phyloP scores from a whole-genome alignment of 2,888 invertebrate genomes.

The Octodonta nipae region DNA sequence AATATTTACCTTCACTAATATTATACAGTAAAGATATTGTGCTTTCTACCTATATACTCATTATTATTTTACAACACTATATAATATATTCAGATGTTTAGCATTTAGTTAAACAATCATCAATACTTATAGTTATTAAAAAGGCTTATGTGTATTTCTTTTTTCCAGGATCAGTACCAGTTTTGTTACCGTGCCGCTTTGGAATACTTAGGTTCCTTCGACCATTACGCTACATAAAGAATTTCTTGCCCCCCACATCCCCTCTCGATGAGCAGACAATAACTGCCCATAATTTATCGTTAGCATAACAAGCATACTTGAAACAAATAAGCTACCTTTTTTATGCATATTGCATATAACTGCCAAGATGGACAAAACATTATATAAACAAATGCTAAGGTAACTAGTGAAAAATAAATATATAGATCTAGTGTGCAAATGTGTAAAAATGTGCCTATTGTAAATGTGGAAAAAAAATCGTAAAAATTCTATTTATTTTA shows the following conservation, averaged over 20 bases:
- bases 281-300: constrained; percentile 24
- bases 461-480: constrained; percentile 15
- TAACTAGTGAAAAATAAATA: constrained; percentile 18
- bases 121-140: background rate
- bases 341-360: constrained; percentile 20
- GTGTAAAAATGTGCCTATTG: constrained; percentile 34
- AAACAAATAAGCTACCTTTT: constrained; percentile 7
- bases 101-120: too few relatives aligned
- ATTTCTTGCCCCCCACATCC: constrained; percentile 3
- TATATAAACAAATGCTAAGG: constrained; percentile 9
- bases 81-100: too few relatives aligned
- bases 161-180: constrained; percentile 88
- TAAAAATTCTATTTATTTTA: constrained; percentile 15
- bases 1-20: too few relatives aligned
- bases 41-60: too few relatives aligned
- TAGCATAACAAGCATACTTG: constrained; percentile 7
- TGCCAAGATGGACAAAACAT: constrained; percentile 20
- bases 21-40: too few relatives aligned
- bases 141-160: constrained; percentile 6
- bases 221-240: constrained; percentile 80
- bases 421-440: constrained; percentile 34
- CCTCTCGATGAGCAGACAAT: constrained; percentile 29
- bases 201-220: constrained; percentile 95
- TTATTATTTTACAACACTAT: too few relatives aligned
- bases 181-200: constrained; percentile 98